Conservation (phyloP, 2,888 invertebrate species). For the Leuctra nigra region DNA sequence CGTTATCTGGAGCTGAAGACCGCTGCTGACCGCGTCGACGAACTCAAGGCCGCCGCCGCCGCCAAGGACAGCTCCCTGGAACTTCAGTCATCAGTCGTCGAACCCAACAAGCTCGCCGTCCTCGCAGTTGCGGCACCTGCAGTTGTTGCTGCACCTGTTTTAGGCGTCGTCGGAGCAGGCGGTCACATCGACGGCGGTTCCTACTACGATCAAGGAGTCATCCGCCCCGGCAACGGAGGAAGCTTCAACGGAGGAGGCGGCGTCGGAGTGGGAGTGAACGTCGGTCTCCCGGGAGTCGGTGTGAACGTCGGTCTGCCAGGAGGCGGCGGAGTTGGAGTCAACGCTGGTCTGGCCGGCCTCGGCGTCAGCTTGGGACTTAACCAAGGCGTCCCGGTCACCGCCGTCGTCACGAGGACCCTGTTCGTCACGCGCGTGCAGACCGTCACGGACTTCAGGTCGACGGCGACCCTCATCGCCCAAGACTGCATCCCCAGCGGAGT, state of each 20-base stretch:
- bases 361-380: conserved; percentile 15
- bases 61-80: background rate
- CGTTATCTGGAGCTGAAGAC: conserved; percentile 13
- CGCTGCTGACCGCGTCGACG: no score
- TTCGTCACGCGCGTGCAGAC: conserved; percentile 33
- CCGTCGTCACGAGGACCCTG: conserved; percentile 30
- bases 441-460: conserved; percentile 34
- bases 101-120: conserved; percentile 3
- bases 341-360: background rate
- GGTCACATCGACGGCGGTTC: no score
- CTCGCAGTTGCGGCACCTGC: no score
- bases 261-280: no score
- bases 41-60: background rate
- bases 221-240: no score
- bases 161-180: no score
- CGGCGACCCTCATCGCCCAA: conserved; percentile 36
- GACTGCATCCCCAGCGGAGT: conserved; percentile 37
- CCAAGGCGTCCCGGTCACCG: conserved; percentile 2
- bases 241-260: background rate
- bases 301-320: background rate
- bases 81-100: background rate
- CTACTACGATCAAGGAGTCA: no score
- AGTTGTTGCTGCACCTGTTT: no score
- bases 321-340: background rate
- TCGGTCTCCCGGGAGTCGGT: conserved; percentile 10